phyloP scores from a whole-genome alignment of 2,113 vertebrate species.

The Campylomormyrus tamandua region DNA sequence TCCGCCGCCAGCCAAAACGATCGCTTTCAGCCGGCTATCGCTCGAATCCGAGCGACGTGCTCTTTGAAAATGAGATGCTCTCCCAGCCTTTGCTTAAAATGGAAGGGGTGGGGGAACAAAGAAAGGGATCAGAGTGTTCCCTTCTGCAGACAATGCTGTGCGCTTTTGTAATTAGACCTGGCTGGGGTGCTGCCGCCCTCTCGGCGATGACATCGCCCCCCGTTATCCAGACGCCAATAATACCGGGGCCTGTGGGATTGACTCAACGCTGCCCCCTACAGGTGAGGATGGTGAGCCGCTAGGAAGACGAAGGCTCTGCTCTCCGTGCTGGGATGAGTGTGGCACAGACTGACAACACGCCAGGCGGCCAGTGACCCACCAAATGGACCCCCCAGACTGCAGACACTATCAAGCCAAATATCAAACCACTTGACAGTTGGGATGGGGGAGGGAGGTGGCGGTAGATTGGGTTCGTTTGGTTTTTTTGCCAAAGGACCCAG shows the following conservation, averaged over 20 bases:
- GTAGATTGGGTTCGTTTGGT: not conserved
- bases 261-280: not conserved
- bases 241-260: not conserved
- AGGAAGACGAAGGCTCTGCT: not conserved
- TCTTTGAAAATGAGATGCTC: not conserved
- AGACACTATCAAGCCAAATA: not conserved
- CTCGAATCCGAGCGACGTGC: not conserved
- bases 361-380: not conserved
- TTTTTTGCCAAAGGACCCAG: not conserved
- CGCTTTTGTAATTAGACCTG: conserved; percentile 23
- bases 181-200: not conserved
- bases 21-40: not conserved
- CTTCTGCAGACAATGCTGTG: conserved; percentile 23
- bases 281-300: not conserved
- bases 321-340: not conserved
- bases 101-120: not conserved
- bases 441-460: not conserved
- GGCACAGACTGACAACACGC: not conserved
- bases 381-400: not conserved
- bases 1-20: not conserved
- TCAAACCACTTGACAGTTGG: not conserved
- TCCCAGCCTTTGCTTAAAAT: not conserved
- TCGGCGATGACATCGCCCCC: not conserved
- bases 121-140: conserved; percentile 21
- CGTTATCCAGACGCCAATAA: not conserved